Evolutionary conservation across 2,888 invertebrate species (phyloP), one percentile per base, ranked within the genome.

Genomic region (Aplocera efformata): DNA sequence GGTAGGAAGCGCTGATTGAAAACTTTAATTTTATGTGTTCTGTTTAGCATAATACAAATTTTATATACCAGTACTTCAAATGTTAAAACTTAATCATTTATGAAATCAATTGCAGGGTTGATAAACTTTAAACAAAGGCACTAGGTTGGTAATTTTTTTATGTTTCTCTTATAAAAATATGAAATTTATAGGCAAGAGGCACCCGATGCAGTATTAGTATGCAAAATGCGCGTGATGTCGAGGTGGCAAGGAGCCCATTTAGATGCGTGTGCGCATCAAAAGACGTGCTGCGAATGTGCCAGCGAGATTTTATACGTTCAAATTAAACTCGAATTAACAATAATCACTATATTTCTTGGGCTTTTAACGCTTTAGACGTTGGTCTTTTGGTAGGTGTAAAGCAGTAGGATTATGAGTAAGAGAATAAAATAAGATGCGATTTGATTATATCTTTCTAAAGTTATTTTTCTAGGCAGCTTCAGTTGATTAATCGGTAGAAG

Each of bases 181-280:
- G 44, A 62, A 50, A 61, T 63, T 63, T 60, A 62, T 61, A 57
- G 56, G 52, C 57, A 50, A 48, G 46, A 50, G 50, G 50, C 54
- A 57, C 54, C 41, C 37, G 42, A 43, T 42, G 43, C 33, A 20
- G 48, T 43, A 77, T 86, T 84, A 79, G 81, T 84, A 86, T 86
- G 79, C 85, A 75, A 73, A 71, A 60, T 72, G 59, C 66, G 67
- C 58, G 66, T 63, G 45, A 59, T 53, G 51, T 60, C 63, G 78
- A 85, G 81, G 85, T 85, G 86, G 76, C 82, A 77, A 85, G 70
- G 59, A 69, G 58, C 53, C 62, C 58, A 83, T 86, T 85, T 68
- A 48, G 65, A 84, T 85, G 84, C 86, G 71, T 55, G 54, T 49
- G 51, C 63, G 71, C 67, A 58, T 44, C 51, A 41, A 9, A 8